Evolutionary conservation across 2,113 vertebrate genomes (phyloP), one percentile per base, ranked within the genome.

Genomic region (Oplegnathus fasciatus): DNA sequence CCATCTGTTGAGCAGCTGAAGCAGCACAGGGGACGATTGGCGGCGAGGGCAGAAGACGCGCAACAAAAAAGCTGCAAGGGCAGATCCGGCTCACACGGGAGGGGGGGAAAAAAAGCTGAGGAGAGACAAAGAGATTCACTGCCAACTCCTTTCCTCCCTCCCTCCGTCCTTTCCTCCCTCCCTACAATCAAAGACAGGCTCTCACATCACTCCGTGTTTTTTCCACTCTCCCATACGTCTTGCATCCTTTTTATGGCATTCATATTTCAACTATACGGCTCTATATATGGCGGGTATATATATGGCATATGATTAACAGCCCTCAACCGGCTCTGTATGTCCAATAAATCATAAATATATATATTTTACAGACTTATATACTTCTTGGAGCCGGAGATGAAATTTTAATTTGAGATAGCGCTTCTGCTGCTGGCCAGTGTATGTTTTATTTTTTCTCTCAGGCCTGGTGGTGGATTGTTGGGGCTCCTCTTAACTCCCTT

Each of bases 1-100:
- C 95, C 94, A 96, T 95, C 94, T 96, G 95, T 95, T 95, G 94
- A 94, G 88, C 82, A 75, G 75, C 83, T 78, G 73, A 89, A 66
- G 75, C 78, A 18, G 80, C 81, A 24, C 82, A 74, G 65, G 88
- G 88, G 84, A 90, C 86, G 83, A 78, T 67, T 78, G 84, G 91
- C 69, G 65, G 58, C 67, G 76, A 91, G 88, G 88, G 89, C 88
- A 86, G 66, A 72, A 46, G 78, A 80, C n/a, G 30, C 74, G n/a
- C 18, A 9, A 48, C 68, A 37, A 18, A 79, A 64, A 81, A 54
- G 42, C 65, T 68, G 68, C 75, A 85, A 83, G 82, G 85, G 83
- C 87, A 85, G 55, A 68, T 28, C 26, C 0, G 3, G n/a, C 65
- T 75, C 1, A 0, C 62, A 1, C 1, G 85, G 13, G 17, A 24